A percentile compares a stretch with the other conserved stretches of the same genome.
phyloP scores from a whole-genome alignment of 2,113 vertebrate species.

The Pedionomus torquatus region DNA sequence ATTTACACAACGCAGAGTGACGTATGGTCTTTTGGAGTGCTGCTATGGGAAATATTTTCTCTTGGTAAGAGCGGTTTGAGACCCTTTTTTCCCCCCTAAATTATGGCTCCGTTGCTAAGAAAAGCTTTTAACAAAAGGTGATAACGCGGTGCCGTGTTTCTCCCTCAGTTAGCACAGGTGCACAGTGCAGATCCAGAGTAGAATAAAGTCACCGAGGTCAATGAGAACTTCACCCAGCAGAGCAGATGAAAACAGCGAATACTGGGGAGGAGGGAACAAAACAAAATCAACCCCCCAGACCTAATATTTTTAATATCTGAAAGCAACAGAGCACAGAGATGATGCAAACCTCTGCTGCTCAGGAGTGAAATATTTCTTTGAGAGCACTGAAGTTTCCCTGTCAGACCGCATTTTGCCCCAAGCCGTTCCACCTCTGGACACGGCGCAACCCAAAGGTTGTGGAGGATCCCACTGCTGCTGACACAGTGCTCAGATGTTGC shows the following conservation, averaged over 20 bases:
- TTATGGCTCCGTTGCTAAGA: not conserved
- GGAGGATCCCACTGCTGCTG: not conserved
- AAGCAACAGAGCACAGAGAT: not conserved
- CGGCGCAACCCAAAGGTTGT: not conserved
- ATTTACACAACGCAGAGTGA: constrained; percentile 94
- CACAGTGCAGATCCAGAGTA: not conserved
- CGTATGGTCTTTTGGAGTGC: constrained; percentile 93
- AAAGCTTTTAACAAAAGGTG: not conserved
- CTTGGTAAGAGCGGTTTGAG: constrained; percentile 79
- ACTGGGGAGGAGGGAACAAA: not conserved
- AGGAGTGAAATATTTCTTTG: not conserved
- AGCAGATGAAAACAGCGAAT: not conserved
- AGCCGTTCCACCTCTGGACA: not conserved
- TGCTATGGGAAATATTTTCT: constrained; percentile 97
- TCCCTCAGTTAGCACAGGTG: not conserved
- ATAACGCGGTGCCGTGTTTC: not conserved
- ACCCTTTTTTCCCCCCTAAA: not conserved
- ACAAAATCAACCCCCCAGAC: not conserved
- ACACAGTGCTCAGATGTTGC: not conserved
- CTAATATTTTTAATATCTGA: not conserved
- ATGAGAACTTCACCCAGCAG: not conserved
- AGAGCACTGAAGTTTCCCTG: not conserved
- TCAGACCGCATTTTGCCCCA: not conserved
- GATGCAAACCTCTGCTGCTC: not conserved
- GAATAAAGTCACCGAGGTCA: not conserved